Evolutionary conservation across 2,113 vertebrate genomes (phyloP).

Genomic region (Noctilio leporinus): DNA sequence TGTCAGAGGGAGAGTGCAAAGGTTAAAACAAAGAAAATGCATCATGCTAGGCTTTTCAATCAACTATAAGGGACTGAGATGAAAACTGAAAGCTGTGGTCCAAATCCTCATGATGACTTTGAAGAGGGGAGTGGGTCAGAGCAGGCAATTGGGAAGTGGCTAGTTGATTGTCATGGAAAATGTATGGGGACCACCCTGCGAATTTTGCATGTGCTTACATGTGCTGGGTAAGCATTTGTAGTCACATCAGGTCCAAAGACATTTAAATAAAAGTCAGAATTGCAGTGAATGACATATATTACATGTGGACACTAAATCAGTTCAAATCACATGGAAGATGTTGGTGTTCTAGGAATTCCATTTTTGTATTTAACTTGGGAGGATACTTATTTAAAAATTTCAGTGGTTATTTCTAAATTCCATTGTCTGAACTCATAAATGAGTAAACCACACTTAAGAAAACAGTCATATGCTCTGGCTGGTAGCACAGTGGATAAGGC

Average conservation of each 20-base stretch:
- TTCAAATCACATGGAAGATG: neutral
- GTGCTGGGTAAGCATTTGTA: neutral
- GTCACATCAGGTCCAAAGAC: too few species aligned
- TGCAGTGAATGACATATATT: neutral
- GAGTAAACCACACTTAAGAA: neutral
- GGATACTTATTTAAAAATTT: neutral
- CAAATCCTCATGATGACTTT: neutral
- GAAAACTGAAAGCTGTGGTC: neutral
- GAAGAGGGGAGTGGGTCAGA: neutral
- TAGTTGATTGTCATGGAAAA: neutral
- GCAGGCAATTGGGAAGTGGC: neutral
- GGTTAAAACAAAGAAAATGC: neutral
- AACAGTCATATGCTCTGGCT: too few species aligned
- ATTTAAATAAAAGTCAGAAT: neutral
- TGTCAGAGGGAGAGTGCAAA: neutral
- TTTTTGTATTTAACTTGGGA: too few species aligned
- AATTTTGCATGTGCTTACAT: neutral
- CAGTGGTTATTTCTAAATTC: neutral
- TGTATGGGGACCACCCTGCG: rapidly evolving
- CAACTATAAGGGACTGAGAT: neutral
- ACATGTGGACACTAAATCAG: neutral
- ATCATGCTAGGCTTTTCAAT: neutral
- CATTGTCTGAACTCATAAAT: neutral
- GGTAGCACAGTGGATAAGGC: too few species aligned
- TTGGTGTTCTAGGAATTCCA: neutral